Base-by-base conservation (phyloP, 1,140 invertebrate genomes). In the Phthorimaea operculella region DNA sequence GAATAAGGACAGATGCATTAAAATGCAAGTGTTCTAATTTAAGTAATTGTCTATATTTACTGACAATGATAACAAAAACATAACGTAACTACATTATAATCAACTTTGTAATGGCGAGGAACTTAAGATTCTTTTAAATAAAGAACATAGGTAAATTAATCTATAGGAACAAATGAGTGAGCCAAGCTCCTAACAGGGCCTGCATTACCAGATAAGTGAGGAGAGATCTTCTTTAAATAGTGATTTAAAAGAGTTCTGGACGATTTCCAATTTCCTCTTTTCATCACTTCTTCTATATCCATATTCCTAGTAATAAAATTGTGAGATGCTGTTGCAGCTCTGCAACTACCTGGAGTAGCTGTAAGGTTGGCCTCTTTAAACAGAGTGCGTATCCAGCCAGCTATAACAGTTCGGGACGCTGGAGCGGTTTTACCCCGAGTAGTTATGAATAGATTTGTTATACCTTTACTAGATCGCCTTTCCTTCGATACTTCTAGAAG, bases 311-410 rank as follows among this genome's bases (percentile, higher is more conserved):
- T 11, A 10, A 47, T 16, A 11, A 11, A 47, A 47, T 47, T n/a
- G 8, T 39, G 10, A 47, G 39, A n/a, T 42, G 39, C 39, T n/a
- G 9, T 15, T 4, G 45, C 45, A 16, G 45, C 14, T 47, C 45
- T 47, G 45, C 45, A 47, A 15, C 45, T 47, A 1, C 45, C 45
- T 15, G 45, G 45, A 14, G 45, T 16, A 9, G 45, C 45, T 14
- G 14, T 47, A 16, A 47, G 11, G 15, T 47, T 47, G 45, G 45
- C 45, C 16, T 47, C 45, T 47, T 47, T 47, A 18, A 47, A 47
- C 11, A 47, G 45, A 3, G 45, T 47, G n/a, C 45, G 45, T 6
- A 47, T n/a, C 45, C 45, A 47, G 11, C 45, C 45, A 9, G 45
- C 45, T 47, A 47, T 47, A 9, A 47, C 45, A 9, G 45, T 16